These are phyloP conservation scores for Caenorhabditis sp. DNA, from an alignment of 2,888 invertebrate genomes.

Conservation along the genomic window DNA sequence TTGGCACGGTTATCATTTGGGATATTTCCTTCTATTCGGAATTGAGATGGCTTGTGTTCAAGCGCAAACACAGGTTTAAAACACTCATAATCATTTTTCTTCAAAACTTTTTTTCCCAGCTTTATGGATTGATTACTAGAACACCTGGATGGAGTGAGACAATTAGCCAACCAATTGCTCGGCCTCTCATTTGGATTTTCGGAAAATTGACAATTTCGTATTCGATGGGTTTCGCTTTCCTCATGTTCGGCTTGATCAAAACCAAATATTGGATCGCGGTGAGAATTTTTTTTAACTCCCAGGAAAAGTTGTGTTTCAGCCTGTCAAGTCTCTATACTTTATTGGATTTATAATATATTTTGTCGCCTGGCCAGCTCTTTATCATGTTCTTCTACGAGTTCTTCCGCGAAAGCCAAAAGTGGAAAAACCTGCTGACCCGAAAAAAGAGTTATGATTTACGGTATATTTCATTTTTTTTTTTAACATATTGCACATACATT, in stretches of 20 bases:
- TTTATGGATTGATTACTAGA: conserved; percentile 61
- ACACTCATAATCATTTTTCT: not conserved
- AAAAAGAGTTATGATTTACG: conserved; percentile 9
- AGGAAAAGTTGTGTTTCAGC: no score
- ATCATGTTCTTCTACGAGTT: conserved; percentile 49
- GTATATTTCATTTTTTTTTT: conserved; percentile 10
- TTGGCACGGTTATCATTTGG: conserved; percentile 94
- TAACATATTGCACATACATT: conserved; percentile 4
- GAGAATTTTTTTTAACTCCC: conserved; percentile 16
- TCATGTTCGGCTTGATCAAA: conserved; percentile 70
- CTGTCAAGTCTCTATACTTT: conserved; percentile 65
- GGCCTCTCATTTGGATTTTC: conserved; percentile 64
- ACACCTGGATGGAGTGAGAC: conserved; percentile 58
- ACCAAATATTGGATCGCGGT: conserved; percentile 68
- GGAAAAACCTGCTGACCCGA: not conserved
- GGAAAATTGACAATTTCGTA: conserved; percentile 62
- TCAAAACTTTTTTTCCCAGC: conserved; percentile 38
- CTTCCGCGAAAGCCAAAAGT: conserved; percentile 57
- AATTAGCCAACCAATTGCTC: conserved; percentile 49
- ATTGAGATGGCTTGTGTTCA: conserved; percentile 88
- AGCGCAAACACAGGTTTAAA: conserved; percentile 80
- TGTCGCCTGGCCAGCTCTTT: conserved; percentile 59
- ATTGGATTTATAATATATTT: conserved; percentile 65
- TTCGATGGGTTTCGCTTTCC: conserved; percentile 69
- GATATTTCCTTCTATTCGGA: conserved; percentile 90